These are phyloP conservation scores for Urocitellus parryii DNA, from an alignment of 2,113 vertebrate species.

Conservation along the genomic window DNA sequence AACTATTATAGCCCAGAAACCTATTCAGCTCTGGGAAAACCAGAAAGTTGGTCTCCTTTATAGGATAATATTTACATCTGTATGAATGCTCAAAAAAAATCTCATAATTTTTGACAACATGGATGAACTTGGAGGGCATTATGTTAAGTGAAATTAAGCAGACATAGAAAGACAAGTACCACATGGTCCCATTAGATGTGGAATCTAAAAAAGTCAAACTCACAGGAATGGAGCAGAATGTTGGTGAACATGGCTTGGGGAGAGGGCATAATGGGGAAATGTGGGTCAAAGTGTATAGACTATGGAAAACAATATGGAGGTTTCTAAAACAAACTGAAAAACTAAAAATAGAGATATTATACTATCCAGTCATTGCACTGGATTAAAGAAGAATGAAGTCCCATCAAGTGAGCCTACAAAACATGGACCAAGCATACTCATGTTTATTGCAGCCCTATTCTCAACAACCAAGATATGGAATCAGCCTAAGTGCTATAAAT, in stretches of 20 bases:
- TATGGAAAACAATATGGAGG: too few relatives aligned
- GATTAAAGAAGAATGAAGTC: too few relatives aligned
- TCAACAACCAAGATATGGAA: too few relatives aligned
- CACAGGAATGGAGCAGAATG: background rate
- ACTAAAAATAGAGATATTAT: too few relatives aligned
- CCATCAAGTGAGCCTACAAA: too few relatives aligned
- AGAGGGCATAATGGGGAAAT: background rate
- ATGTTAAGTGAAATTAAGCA: background rate
- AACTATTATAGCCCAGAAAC: background rate
- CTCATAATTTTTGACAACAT: background rate
- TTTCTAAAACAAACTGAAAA: too few relatives aligned
- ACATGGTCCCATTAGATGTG: background rate
- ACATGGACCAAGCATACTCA: too few relatives aligned
- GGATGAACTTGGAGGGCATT: background rate
- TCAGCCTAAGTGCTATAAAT: too few relatives aligned
- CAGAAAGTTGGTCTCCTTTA: background rate
- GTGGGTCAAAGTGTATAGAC: fast-evolving
- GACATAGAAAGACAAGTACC: background rate
- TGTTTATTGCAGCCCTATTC: too few relatives aligned
- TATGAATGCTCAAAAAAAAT: background rate
- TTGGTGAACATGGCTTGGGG: background rate
- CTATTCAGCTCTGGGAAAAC: background rate
- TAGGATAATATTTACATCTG: background rate
- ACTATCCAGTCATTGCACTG: too few relatives aligned
- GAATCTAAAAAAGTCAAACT: background rate